Evolutionary conservation across 2,888 invertebrate species (phyloP), one percentile per base, ranked within the genome.

Genomic region (Euclidia mi): DNA sequence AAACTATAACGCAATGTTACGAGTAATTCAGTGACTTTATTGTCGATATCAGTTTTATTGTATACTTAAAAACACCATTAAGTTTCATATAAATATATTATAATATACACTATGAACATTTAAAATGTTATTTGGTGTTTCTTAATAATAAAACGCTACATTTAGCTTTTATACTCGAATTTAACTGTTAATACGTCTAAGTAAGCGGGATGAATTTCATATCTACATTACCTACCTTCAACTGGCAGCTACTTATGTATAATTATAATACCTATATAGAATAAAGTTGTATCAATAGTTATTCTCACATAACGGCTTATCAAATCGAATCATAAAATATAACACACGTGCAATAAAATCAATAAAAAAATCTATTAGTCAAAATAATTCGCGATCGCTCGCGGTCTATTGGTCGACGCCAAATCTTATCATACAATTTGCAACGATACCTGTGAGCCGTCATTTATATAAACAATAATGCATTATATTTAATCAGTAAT

Each of bases 11-110:
- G 52, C 49, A 48, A 60, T 62, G 62, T 64, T 66, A 62, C 50
- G 63, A 58, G 71, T 76, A 70, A 70, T 67, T 64, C 60, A 49
- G 61, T 15, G 12, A 46, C 50, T 74, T 74, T 76, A 74, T 67
- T 64, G 58, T 60, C 77, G 56, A 66, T 76, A 73, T 50, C 45
- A 66, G 43, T 57, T 74, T 76, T 74, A 76, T 66, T 58, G 61
- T 76, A 58, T 70, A 74, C 74, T 63, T 66, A 56, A 61, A 62
- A 61, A 51, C 18, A 48, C 48, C 40, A 58, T 74, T 70, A 74
- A 63, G 34, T 62, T 64, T 58, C 28, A 56, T 64, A 56, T 48
- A 56, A 56, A 56, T 56, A 49, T 49, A 49, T 34, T 49, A 38
- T 28, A 32, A 43, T 48, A 41, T 41, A 25, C 15, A 17, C 10